A percentile compares a stretch with the other conserved stretches of the same genome.
These are phyloP conservation scores for Herpailurus yagouaroundi DNA, from an alignment of 2,113 vertebrate species.

Conservation along the genomic window DNA sequence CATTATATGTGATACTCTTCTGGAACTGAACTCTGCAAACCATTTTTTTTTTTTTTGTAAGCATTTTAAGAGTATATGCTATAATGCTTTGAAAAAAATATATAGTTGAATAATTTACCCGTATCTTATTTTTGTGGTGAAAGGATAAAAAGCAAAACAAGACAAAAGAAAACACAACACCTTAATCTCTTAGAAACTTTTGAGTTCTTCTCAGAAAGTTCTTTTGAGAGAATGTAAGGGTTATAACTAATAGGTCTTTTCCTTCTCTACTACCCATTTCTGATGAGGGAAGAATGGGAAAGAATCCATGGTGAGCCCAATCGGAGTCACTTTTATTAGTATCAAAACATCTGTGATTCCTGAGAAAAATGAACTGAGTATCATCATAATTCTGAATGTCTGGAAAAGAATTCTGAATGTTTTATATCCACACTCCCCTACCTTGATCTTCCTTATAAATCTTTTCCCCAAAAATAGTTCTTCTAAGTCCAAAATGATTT, in stretches of 20 bases:
- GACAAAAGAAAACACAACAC: background rate
- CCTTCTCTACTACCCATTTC: conserved; percentile 33
- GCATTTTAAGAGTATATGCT: background rate
- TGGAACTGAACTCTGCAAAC: background rate
- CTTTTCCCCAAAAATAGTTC: conserved; percentile 15
- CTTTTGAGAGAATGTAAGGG: background rate
- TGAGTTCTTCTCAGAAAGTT: background rate
- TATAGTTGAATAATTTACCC: background rate
- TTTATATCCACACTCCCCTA: conserved; percentile 54
- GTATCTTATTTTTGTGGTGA: background rate
- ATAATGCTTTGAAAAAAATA: conserved; percentile 5
- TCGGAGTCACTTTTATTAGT: conserved; percentile 58
- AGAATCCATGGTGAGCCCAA: conserved; percentile 13
- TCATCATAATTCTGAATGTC: conserved; percentile 30
- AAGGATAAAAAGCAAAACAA: background rate
- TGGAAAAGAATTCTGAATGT: conserved; percentile 48
- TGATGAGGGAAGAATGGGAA: conserved; percentile 15
- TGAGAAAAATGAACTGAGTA: conserved; percentile 58
- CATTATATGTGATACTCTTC: background rate
- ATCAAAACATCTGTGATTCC: conserved; percentile 60
- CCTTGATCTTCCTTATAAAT: conserved; percentile 60
- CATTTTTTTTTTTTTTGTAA: conserved; percentile 1
- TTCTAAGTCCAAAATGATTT: conserved; percentile 62
- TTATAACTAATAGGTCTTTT: background rate
- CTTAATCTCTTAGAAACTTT: conserved; percentile 3